Evolutionary conservation across 2,888 invertebrate genomes (phyloP), one percentile per base, ranked within the genome.

Genomic region (Pammene fasciana): DNA sequence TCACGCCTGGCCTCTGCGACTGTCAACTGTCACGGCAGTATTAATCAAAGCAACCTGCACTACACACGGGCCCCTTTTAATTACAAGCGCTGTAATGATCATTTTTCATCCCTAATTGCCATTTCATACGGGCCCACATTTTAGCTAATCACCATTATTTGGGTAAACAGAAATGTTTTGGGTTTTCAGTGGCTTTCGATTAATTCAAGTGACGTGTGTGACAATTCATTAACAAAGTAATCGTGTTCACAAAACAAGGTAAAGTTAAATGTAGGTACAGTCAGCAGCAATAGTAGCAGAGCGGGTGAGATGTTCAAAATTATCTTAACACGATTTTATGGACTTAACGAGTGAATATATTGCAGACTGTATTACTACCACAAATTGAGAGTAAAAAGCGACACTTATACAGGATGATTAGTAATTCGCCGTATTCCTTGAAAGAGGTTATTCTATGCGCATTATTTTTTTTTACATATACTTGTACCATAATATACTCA

Each of bases 41-140:
- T 92, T 92, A 92, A 92, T 92, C 92, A 92, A 86, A 89, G 86
- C 80, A 81, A 82, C 85, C 82, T 82, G 82, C 54, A 64, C 75
- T 81, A 85, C 80, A 82, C 85, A 86, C 83, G 82, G 85, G 81
- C 82, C 84, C 83, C 85, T 91, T 92, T 92, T 92, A 92, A 92
- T 92, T 91, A 92, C 86, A 84, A 83, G 82, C 82, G 83, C 74
- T 75, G 84, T 86, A 88, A 88, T 89, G 83, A 90, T 90, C 90
- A 92, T 92, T 92, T 90, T 92, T 92, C 92, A 92, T 88, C 83
- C 87, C 82, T 89, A 91, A 92, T 91, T 88, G 90, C 86, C 85
- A 83, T 87, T 88, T 82, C 84, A 83, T 85, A 76, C 74, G 78
- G 76, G 77, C 79, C 78, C 77, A 78, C 84, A 82, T 88, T 89